Conservation (phyloP, 2,797 vertebrate genomes). For the Hemitrygon akajei region DNA sequence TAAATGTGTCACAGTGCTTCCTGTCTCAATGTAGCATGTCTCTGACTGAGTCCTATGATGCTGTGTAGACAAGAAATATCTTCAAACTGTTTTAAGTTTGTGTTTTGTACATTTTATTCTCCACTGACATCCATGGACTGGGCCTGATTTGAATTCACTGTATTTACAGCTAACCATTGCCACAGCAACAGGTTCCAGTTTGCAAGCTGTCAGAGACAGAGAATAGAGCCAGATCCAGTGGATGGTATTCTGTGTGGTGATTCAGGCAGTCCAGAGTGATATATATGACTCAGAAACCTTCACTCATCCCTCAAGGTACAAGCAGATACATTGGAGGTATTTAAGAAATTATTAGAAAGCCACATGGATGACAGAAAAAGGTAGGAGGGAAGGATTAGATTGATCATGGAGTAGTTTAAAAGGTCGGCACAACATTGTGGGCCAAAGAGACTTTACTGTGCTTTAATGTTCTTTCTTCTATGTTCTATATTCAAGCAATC, state of each 20-base stretch:
- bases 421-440: no score
- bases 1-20: no score
- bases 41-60: no score
- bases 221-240: not conserved
- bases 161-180: not conserved
- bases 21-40: no score
- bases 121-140: not conserved
- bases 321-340: no score
- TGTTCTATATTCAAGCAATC: no score
- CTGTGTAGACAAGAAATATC: not conserved
- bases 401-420: no score
- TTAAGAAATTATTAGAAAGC: no score
- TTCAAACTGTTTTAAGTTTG: not conserved
- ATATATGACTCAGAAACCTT: not conserved
- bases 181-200: not conserved
- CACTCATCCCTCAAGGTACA: not conserved
- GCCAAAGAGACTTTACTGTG: no score
- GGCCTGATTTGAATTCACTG: slow-evolving; percentile 6
- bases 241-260: not conserved
- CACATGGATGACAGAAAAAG: no score
- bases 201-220: not conserved
- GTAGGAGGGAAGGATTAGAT: no score
- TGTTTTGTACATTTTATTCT: not conserved
- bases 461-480: no score
- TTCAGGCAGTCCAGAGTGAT: not conserved